Percentiles rank a stretch among this genome's conserved stretches.
These are phyloP conservation scores for Eulacestoma nigropectus DNA, from an alignment of 2,113 vertebrate species.

Conservation along the genomic window DNA sequence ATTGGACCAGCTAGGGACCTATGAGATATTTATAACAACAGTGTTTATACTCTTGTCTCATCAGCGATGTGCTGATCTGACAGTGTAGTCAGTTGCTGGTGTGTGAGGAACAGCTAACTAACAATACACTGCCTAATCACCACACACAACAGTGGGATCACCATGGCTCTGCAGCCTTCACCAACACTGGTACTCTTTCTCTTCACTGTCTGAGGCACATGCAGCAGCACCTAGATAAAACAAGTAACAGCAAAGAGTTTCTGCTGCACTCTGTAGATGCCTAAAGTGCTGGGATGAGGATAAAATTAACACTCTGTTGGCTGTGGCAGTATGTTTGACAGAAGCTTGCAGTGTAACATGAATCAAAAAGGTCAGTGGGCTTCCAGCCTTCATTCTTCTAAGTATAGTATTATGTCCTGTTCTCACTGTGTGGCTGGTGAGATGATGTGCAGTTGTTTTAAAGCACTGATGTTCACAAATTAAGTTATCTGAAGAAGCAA, in stretches of 20 bases:
- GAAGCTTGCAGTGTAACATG: background rate
- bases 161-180: background rate
- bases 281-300: background rate
- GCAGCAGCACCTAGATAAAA: background rate
- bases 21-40: background rate
- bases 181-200: background rate
- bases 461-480: background rate
- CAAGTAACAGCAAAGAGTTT: background rate
- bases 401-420: background rate
- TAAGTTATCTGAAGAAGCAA: background rate
- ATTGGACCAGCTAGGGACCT: background rate
- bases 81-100: conserved; percentile 67
- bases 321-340: background rate
- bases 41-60: background rate
- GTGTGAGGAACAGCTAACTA: conserved; percentile 73
- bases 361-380: background rate
- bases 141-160: background rate
- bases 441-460: background rate
- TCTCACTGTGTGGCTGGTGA: background rate
- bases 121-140: conserved; percentile 80
- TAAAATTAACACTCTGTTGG: background rate
- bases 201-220: background rate
- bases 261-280: background rate
- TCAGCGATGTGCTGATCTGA: conserved; percentile 51
- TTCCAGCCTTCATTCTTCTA: background rate